Percentiles rank a stretch among this genome's conserved stretches.
phyloP scores from a whole-genome alignment of 2,888 invertebrate genomes.

The Acanthosoma haemorrhoidale region DNA sequence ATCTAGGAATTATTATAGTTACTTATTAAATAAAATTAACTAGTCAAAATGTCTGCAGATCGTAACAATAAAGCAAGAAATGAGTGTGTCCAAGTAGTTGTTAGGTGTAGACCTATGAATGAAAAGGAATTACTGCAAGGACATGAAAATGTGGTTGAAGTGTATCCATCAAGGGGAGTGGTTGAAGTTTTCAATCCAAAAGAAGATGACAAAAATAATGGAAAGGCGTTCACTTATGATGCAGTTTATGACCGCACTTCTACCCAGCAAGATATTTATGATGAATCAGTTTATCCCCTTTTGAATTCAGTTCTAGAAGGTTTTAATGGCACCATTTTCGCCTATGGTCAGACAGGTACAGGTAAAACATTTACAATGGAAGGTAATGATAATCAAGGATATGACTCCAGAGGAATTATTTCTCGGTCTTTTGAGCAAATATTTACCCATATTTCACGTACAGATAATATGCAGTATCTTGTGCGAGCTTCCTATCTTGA shows the following conservation, averaged over 20 bases:
- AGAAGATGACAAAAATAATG: constrained; percentile 59
- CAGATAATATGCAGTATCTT: constrained; percentile 88
- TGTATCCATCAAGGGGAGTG: constrained; percentile 78
- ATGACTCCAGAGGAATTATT: constrained; percentile 79
- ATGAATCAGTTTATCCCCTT: constrained; percentile 90
- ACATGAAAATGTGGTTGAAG: constrained; percentile 66
- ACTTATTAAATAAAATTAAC: neutral
- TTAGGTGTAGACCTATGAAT: constrained; percentile 92
- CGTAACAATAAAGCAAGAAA: constrained; percentile 32
- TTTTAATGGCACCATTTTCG: constrained; percentile 98
- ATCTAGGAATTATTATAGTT: too few relatives aligned
- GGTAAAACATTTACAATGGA: constrained; percentile 72
- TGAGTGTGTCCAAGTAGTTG: constrained; percentile 70
- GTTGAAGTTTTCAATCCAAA: constrained; percentile 86
- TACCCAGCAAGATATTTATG: constrained; percentile 86
- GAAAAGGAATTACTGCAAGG: constrained; percentile 74
- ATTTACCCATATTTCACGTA: constrained; percentile 87
- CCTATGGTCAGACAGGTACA: constrained; percentile 98
- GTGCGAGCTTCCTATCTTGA: constrained; percentile 95
- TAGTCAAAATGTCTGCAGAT: constrained; percentile 29
- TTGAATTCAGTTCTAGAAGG: constrained; percentile 94
- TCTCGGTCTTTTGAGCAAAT: constrained; percentile 96
- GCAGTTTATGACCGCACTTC: constrained; percentile 91
- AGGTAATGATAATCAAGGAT: constrained; percentile 47
- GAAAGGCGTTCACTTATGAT: constrained; percentile 92